phyloP scores from a whole-genome alignment of 2,888 invertebrate genomes.

The Leptothorax acervorum region DNA sequence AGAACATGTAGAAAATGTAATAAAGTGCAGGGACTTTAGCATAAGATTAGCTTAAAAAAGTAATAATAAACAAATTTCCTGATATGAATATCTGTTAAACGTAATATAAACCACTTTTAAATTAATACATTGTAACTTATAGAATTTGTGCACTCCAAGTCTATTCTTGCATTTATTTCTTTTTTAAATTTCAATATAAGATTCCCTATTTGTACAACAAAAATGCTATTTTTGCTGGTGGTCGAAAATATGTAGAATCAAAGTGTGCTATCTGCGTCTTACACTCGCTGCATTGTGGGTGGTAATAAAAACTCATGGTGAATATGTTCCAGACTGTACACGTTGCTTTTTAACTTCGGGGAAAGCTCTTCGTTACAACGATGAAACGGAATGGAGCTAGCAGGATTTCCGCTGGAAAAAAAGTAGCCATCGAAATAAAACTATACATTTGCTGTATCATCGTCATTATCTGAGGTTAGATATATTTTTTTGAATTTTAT shows the following conservation, averaged over 20 bases:
- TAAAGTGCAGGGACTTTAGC: background rate
- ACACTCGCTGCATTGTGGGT: background rate
- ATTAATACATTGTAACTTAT: background rate
- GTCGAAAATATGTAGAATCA: constrained; percentile 27
- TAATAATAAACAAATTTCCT: background rate
- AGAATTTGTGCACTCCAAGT: background rate
- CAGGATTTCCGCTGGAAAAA: constrained; percentile 36
- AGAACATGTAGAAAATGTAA: background rate
- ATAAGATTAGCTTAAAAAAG: background rate
- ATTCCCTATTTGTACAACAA: constrained; percentile 2
- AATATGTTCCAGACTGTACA: constrained; percentile 38
- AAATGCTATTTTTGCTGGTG: background rate
- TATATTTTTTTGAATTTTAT: background rate
- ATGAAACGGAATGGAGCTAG: constrained; percentile 27
- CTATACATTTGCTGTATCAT: background rate
- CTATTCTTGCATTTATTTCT: background rate
- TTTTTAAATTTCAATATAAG: background rate
- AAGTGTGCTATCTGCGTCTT: constrained; percentile 17
- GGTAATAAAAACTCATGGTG: constrained; percentile 39
- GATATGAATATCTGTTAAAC: background rate
- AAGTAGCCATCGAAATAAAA: constrained; percentile 44
- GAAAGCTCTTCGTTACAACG: constrained; percentile 35
- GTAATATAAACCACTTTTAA: background rate
- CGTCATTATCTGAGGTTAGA: background rate
- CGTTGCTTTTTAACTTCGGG: constrained; percentile 35